phyloP scores from a whole-genome alignment of 1,140 invertebrate species.

The Anastrepha obliqua region DNA sequence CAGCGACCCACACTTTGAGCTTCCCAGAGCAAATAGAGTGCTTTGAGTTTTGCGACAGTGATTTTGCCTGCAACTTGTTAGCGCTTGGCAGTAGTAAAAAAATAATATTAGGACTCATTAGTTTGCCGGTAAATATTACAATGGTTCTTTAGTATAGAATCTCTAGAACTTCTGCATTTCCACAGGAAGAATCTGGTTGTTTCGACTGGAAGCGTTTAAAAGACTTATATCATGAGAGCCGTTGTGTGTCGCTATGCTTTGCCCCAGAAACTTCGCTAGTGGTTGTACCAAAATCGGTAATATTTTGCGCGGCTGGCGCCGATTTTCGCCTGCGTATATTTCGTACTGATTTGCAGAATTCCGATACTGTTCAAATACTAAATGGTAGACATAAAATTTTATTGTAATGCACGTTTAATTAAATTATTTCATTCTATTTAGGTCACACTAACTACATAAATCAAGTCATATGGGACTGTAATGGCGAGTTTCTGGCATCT shows the following conservation, averaged over 20 bases:
- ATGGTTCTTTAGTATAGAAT: neutral
- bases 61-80: conserved; percentile 69
- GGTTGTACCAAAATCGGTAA: conserved; percentile 78
- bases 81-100: conserved; percentile 63
- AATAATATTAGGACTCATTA: conserved; percentile 63
- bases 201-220: conserved; percentile 67
- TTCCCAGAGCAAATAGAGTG: conserved; percentile 63
- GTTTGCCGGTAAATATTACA: conserved; percentile 64
- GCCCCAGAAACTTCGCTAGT: conserved; percentile 80
- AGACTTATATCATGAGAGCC: conserved; percentile 76
- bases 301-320: conserved; percentile 77
- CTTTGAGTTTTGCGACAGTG: conserved; percentile 67
- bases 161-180: neutral
- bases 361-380: conserved; percentile 68
- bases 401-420: neutral
- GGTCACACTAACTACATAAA: conserved; percentile 85
- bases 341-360: conserved; percentile 77
- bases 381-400: conserved; percentile 51
- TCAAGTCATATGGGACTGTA: conserved; percentile 81
- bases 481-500: conserved; percentile 82
- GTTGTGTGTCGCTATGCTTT: conserved; percentile 77
- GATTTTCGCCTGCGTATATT: conserved; percentile 78
- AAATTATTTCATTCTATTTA: neutral
- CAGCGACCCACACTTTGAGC: conserved; percentile 61
- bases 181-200: conserved; percentile 56